Evolutionary conservation across 2,797 vertebrate genomes (phyloP), one percentile per base, ranked within the genome.

Genomic region (Rhinophrynus dorsalis): DNA sequence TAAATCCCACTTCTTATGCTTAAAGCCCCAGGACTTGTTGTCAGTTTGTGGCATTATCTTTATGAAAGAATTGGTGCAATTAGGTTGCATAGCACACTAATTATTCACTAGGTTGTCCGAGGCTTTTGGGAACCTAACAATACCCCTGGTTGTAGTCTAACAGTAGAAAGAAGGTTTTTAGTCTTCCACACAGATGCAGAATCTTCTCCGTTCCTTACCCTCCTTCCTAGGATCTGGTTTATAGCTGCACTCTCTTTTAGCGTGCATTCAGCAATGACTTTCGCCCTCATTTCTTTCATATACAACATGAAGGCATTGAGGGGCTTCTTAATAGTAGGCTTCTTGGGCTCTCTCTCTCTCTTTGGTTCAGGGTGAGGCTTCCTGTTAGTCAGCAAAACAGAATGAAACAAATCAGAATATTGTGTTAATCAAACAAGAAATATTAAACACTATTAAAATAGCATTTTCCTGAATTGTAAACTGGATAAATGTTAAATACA

Each of bases 201-300:
- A n/a, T n/a, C n/a, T n/a, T n/a, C n/a, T n/a, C n/a, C 1, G 9
- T 38, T 27, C 42, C 93, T 93, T 78, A 98, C 97, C 96, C 96
- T 91, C 45, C 97, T 89, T 5, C 97, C 97, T 76, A 99, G 80
- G 76, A 99, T 99, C 92, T 99, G 97, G 85, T 99, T 99, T 88
- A 99, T 99, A 64, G 97, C 97, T 0, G 97, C 97, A 1, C 96
- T 99, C 88, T 99, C 96, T 79, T 99, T 99, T 88, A 99, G 91
- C 33, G 96, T 99, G 85, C 97, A 99, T 74, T 99, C 97, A 0
- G 97, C 97, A 7, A 99, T 98, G 77, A 99, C 96, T 81, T 98
- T 99, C 0, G 96, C 96, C 79, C 97, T 89, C 97, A 98, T 99
- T 86, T 99, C 96, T 90, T 98, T 99, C 97, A 99, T 99, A 89